Percentiles rank a stretch among this genome's conserved stretches.
These are phyloP conservation scores for Tadarida brasiliensis DNA, from an alignment of 2,797 vertebrate genomes.

Conservation along the genomic window DNA sequence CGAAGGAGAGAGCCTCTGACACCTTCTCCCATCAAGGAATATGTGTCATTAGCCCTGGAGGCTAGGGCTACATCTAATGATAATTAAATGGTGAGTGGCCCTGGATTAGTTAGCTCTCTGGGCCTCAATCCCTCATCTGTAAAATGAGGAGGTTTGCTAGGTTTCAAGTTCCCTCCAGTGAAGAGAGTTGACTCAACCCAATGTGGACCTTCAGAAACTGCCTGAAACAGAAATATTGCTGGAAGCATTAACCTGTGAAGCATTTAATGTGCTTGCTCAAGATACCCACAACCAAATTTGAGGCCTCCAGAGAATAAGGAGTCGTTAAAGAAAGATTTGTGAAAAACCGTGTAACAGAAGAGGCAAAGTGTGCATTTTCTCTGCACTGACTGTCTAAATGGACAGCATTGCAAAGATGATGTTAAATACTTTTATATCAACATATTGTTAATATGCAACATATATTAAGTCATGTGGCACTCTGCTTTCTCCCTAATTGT, in stretches of 20 bases:
- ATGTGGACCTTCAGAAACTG: background rate
- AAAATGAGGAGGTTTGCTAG: background rate
- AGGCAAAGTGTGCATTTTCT: background rate
- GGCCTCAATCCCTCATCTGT: background rate
- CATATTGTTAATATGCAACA: background rate
- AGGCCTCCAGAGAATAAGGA: background rate
- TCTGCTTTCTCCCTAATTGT: background rate
- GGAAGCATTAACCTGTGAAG: background rate
- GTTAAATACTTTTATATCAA: background rate
- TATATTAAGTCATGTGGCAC: background rate
- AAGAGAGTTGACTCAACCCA: background rate
- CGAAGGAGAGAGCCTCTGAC: background rate
- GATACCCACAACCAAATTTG: background rate
- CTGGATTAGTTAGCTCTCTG: background rate
- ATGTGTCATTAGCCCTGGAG: background rate
- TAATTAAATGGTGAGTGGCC: background rate
- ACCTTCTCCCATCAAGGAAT: background rate
- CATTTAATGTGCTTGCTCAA: conserved; percentile 8
- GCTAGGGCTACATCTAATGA: background rate
- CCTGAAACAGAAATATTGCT: conserved; percentile 7
- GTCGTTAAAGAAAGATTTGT: background rate
- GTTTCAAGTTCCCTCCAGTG: background rate
- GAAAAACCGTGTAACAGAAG: background rate
- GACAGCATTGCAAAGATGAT: background rate
- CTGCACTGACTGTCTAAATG: background rate